These are phyloP conservation scores for Stenodera caucasica DNA, from an alignment of 2,888 invertebrate species.

Conservation along the genomic window DNA sequence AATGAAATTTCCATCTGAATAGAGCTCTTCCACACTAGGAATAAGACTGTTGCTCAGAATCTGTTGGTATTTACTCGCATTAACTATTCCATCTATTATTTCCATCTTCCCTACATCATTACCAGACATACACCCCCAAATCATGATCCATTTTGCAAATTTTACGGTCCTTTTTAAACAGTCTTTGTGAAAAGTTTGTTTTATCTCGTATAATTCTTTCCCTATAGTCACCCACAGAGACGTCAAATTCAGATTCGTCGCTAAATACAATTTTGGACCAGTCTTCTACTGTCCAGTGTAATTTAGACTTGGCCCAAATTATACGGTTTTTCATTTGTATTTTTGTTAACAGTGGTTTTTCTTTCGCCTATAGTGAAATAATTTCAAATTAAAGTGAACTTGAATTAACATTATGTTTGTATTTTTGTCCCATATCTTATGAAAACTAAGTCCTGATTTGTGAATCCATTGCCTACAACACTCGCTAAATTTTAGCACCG, in stretches of 20 bases:
- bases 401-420: too few species aligned
- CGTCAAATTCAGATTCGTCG: neutral
- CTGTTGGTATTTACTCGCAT: slow-evolving; percentile 14
- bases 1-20: neutral
- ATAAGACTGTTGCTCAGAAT: slow-evolving; percentile 13
- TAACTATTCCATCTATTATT: slow-evolving; percentile 15
- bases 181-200: neutral
- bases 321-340: neutral
- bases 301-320: neutral
- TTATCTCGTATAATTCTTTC: neutral
- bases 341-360: neutral
- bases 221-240: neutral
- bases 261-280: neutral
- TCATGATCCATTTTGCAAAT: slow-evolving; percentile 10
- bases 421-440: too few species aligned
- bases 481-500: too few species aligned
- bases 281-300: neutral
- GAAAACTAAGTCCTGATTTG: too few species aligned
- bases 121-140: slow-evolving; percentile 18
- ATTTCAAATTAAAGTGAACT: too few species aligned
- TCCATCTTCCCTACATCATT: slow-evolving; percentile 12
- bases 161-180: too few species aligned
- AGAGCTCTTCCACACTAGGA: neutral
- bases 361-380: too few species aligned
- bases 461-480: too few species aligned